Evolutionary conservation across 1,140 invertebrate genomes (phyloP), one percentile per base, ranked within the genome.

Genomic region (Aplysia californica): DNA sequence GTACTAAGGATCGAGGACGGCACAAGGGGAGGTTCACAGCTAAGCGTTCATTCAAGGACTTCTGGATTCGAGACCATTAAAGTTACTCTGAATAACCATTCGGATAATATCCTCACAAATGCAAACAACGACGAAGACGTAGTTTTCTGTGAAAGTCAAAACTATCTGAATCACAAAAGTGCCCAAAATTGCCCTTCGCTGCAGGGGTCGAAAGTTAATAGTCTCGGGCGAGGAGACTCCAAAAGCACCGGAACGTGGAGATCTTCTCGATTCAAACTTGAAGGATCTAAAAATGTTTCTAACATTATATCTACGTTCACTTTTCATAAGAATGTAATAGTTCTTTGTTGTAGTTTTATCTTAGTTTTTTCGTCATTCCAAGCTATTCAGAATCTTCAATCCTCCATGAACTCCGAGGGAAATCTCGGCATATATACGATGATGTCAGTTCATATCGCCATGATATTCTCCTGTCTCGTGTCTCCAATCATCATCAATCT

Each of bases 361-460:
- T 80, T 89, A 18, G 80, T 88, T n/a, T 89, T 87, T 80, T 86
- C 87, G 23, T 86, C 85, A 36, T 89, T 88, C 68, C 77, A 87
- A 65, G 87, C 87, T 31, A 87, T 89, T 73, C 88, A 89, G 70
- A 89, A 89, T 67, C 78, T 89, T 0, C 87, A 89, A 78, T 87
- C 87, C 10, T 87, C 85, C 15, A 75, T 89, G 26, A 88, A 89
- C 74, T 72, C 81, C 18, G 67, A 80, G 10, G 67, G 77, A 61
- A 76, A 87, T 61, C 77, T 89, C 18, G 88, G 88, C 20, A 83
- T 87, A n/a, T 83, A 87, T 2, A 76, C 86, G 4, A 88, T 89
- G 87, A 79, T 76, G 35, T 82, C 81, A 77, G 79, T 89, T 0
- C 86, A 89, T 77, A 82, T 82, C 15, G 83, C 87, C 4, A 89